Conservation (phyloP, 1,140 invertebrate genomes). For the Dolichoris vasculosae region DNA sequence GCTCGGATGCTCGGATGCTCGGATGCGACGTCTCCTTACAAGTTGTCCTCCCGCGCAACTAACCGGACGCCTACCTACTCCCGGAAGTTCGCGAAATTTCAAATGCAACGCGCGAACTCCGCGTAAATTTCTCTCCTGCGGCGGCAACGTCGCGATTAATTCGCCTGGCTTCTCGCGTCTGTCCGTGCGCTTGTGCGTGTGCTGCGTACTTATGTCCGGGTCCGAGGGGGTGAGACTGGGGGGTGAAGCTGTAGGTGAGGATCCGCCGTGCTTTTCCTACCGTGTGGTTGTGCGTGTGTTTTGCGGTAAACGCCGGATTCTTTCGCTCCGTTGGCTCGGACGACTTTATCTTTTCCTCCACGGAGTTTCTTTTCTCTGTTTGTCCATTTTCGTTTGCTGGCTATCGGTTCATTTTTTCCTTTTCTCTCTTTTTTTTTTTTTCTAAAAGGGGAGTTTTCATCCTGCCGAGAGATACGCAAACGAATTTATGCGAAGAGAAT, state of each 20-base stretch:
- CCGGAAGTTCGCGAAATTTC: constrained; percentile 64
- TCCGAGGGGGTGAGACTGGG: background rate
- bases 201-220: background rate
- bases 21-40: no score
- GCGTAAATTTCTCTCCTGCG: constrained; percentile 60
- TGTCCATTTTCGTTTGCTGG: background rate
- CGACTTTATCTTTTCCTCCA: constrained; percentile 18
- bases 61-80: no score
- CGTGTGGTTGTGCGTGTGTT: background rate
- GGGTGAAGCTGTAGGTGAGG: no score
- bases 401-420: background rate
- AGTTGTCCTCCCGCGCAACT: no score
- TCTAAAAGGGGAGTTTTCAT: background rate
- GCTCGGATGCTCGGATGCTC: no score
- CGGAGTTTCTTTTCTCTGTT: background rate
- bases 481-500: background rate
- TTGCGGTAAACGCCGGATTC: background rate
- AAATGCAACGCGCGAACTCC: constrained; percentile 61
- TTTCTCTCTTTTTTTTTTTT: background rate
- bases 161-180: background rate
- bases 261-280: no score
- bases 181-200: background rate
- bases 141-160: constrained; percentile 57
- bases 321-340: constrained; percentile 21
- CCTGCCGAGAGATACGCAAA: background rate